phyloP scores from a whole-genome alignment of 1,140 invertebrate species.

The Steinernema feltiae region DNA sequence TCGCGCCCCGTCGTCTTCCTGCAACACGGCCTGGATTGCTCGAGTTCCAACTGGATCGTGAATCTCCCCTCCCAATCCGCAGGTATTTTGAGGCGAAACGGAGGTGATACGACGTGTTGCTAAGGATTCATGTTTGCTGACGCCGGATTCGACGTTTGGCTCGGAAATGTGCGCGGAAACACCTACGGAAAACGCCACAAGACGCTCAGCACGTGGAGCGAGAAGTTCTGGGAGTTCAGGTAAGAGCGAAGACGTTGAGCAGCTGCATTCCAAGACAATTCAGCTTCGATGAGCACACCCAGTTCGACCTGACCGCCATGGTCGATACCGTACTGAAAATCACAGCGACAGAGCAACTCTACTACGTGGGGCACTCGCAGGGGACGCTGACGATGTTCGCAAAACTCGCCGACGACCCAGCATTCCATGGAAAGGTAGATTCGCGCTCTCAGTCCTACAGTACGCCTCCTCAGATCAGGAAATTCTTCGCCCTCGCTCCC shows the following conservation, averaged over 20 bases:
- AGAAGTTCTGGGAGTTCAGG: conserved; percentile 57
- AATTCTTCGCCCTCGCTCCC: conserved; percentile 24
- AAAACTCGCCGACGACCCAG: conserved; percentile 45
- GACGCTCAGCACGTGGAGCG: conserved; percentile 36
- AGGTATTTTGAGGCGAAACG: conserved; percentile 59
- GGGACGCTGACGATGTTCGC: conserved; percentile 60
- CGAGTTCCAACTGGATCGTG: conserved; percentile 71
- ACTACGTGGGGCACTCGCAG: conserved; percentile 61
- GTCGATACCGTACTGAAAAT: conserved; percentile 65
- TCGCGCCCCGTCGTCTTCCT: conserved; percentile 54
- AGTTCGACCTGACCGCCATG: conserved; percentile 67
- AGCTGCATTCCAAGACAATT: conserved; percentile 11
- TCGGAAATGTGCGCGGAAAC: conserved; percentile 67
- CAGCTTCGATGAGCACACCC: conserved; percentile 71
- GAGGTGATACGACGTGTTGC: conserved; percentile 55
- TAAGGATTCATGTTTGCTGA: conserved; percentile 63
- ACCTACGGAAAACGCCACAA: conserved; percentile 64
- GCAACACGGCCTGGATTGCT: conserved; percentile 72
- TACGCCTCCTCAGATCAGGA: conserved; percentile 28
- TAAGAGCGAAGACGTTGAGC: neutral
- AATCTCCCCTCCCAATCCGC: conserved; percentile 65
- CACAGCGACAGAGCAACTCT: conserved; percentile 47
- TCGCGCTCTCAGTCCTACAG: neutral
- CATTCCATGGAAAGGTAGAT: conserved; percentile 10
- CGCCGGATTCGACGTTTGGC: conserved; percentile 71